Conservation (phyloP, 37 sponge, comb jelly and placozoan genomes). For the Mnemiopsis leidyi region DNA sequence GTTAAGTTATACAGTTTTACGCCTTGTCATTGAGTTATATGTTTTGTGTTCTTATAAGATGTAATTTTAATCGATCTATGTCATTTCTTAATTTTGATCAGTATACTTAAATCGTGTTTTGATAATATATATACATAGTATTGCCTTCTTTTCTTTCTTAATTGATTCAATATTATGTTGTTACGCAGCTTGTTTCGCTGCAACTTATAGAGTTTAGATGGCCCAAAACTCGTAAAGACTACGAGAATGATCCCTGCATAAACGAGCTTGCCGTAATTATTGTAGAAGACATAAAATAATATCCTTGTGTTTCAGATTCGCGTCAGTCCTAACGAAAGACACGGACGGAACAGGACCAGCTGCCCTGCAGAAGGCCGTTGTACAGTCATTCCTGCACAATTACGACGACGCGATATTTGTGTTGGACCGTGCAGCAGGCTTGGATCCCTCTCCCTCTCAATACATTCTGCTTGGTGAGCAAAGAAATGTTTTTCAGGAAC, state of each 20-base stretch:
- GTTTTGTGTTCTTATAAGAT: background rate
- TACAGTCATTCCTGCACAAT: slow-evolving; percentile 82
- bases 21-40: too few relatives aligned
- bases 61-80: background rate
- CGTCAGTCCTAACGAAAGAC: slow-evolving; percentile 64
- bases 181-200: too few relatives aligned
- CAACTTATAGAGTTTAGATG: too few relatives aligned
- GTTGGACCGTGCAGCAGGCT: slow-evolving; percentile 51
- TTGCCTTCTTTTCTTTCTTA: too few relatives aligned
- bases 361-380: slow-evolving; percentile 71
- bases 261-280: too few relatives aligned
- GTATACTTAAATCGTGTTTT: background rate
- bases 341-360: slow-evolving; percentile 64
- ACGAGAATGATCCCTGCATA: too few relatives aligned
- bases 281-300: too few relatives aligned
- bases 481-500: too few relatives aligned
- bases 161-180: too few relatives aligned
- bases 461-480: slow-evolving; percentile 49
- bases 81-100: background rate
- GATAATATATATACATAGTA: too few relatives aligned
- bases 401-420: slow-evolving; percentile 73
- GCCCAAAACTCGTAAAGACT: too few relatives aligned
- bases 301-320: slow-evolving; percentile 63
- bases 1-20: too few relatives aligned
- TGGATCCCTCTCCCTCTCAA: slow-evolving; percentile 61